Conservation (phyloP, 2,888 invertebrate genomes). For the Rhaphigaster nebulosa region DNA sequence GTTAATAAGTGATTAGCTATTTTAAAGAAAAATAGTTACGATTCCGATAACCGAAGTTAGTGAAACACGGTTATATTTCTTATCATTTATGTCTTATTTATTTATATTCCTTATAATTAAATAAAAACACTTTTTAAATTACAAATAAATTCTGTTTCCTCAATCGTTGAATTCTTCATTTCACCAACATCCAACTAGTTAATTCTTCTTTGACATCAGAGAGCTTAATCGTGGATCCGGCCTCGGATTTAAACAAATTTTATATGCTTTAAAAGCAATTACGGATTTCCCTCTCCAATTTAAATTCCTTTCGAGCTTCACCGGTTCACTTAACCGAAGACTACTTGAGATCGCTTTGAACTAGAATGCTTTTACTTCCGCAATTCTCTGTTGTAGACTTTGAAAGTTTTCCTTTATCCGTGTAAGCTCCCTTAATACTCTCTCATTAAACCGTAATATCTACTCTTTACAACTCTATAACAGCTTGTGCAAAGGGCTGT, state of each 20-base stretch:
- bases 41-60: too few relatives aligned
- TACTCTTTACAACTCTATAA: not conserved
- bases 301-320: slow-evolving; percentile 15
- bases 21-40: too few relatives aligned
- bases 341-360: slow-evolving; percentile 15
- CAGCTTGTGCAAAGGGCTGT: not conserved
- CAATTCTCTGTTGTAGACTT: not conserved
- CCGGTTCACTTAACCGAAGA: slow-evolving; percentile 13
- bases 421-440: not conserved
- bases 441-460: slow-evolving; percentile 14
- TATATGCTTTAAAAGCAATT: slow-evolving; percentile 21
- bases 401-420: slow-evolving; percentile 34
- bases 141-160: too few relatives aligned
- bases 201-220: not conserved
- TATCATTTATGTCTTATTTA: too few relatives aligned
- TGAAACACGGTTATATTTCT: too few relatives aligned
- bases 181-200: not conserved
- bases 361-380: slow-evolving; percentile 10
- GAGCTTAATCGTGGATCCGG: not conserved
- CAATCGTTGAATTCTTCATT: not conserved
- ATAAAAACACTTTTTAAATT: too few relatives aligned
- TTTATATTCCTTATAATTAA: too few relatives aligned
- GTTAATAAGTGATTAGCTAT: too few relatives aligned
- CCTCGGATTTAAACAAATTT: slow-evolving; percentile 9
- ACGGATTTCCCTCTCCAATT: slow-evolving; percentile 20